These are phyloP conservation scores for Odontamblyopus lacepedii DNA, from an alignment of 2,797 vertebrate genomes.

Conservation along the genomic window DNA sequence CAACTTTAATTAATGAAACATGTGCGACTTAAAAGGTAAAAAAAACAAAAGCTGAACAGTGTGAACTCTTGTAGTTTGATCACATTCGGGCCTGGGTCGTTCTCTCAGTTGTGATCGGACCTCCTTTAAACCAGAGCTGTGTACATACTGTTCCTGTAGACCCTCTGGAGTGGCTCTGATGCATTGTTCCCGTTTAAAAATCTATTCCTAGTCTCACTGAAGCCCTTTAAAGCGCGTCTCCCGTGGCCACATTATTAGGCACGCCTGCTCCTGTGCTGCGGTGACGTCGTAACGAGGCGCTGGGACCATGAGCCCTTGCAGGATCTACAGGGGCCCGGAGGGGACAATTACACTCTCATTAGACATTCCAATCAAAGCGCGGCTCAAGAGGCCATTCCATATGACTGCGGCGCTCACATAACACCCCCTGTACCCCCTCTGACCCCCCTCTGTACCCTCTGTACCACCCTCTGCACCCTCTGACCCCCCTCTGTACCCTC, in stretches of 20 bases:
- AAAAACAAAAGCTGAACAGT: no score
- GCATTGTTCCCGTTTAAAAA: no score
- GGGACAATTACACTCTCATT: constrained; percentile 8
- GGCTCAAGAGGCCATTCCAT: not conserved
- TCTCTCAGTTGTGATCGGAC: no score
- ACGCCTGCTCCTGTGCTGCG: not conserved
- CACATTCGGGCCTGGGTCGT: no score
- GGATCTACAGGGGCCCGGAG: not conserved
- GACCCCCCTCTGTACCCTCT: not conserved
- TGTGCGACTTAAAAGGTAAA: no score
- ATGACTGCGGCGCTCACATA: not conserved
- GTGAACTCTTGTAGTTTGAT: no score
- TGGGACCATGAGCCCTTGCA: not conserved
- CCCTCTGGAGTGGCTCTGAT: no score
- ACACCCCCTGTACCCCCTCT: not conserved
- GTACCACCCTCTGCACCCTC: no score
- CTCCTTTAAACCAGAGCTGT: no score
- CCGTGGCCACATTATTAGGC: not conserved
- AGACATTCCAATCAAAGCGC: not conserved
- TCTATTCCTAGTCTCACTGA: not conserved
- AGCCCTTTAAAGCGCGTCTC: not conserved
- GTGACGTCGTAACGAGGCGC: not conserved
- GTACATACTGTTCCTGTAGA: no score
- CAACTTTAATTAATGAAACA: no score
- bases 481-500: not conserved